These are phyloP conservation scores for Periphyllus acericola DNA, from an alignment of 2,888 invertebrate species.

Conservation along the genomic window DNA sequence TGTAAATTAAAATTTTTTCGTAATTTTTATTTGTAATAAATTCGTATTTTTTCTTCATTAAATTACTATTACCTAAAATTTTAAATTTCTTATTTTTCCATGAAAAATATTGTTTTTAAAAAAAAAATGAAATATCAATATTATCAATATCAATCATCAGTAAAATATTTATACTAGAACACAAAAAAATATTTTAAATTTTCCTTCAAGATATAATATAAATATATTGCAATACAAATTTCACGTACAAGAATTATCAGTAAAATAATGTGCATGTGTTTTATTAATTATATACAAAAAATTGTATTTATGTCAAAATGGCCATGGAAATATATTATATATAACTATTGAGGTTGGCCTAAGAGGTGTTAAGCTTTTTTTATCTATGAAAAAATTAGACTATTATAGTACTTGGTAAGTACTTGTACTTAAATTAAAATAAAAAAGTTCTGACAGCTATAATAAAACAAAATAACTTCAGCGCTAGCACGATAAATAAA, in stretches of 20 bases:
- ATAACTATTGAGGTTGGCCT: constrained; percentile 1
- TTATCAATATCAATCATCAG: neutral
- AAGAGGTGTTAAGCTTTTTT: neutral
- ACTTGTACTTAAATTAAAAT: constrained; percentile 46
- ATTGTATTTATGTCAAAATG: neutral
- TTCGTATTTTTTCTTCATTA: neutral
- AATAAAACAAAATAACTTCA: constrained; percentile 34
- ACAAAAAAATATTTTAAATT: neutral
- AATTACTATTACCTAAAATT: neutral
- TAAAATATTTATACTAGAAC: neutral
- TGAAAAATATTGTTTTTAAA: neutral
- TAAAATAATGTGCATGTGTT: constrained; percentile 3
- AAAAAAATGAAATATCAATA: neutral
- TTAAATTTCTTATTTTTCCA: neutral
- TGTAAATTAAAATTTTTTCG: neutral
- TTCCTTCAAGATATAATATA: neutral
- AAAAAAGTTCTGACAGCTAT: constrained; percentile 41
- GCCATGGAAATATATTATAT: neutral
- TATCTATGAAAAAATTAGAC: constrained; percentile 33
- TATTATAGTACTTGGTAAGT: constrained; percentile 42
- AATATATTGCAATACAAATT: neutral
- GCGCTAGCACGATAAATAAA: constrained; percentile 37
- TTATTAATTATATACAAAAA: neutral
- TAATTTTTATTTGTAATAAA: neutral
- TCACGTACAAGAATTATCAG: neutral